A percentile compares a stretch with the other conserved stretches of the same genome.
Evolutionary conservation across 2,113 vertebrate species (phyloP).

Genomic region (Addax nasomaculatus): DNA sequence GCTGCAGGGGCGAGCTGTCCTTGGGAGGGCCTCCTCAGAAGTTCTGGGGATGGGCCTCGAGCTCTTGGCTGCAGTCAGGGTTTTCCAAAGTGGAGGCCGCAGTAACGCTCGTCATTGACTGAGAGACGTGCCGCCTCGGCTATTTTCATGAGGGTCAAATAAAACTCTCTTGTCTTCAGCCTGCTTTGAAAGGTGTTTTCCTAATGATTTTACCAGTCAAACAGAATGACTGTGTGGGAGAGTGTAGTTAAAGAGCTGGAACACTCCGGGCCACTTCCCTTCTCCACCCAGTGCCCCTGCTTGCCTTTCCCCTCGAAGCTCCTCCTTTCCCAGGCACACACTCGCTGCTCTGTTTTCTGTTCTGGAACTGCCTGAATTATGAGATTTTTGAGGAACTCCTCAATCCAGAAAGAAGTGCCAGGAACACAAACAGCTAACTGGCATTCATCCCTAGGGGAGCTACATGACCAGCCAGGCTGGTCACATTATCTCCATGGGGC

Average conservation of each 20-base stretch:
- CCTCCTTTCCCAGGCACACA: not conserved
- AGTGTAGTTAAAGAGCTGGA: not conserved
- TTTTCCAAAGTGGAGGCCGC: constrained; percentile 78
- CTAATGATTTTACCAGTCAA: constrained; percentile 58
- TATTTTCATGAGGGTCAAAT: constrained; percentile 66
- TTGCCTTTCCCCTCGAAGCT: not conserved
- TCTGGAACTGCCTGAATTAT: constrained; percentile 37
- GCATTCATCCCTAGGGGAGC: constrained; percentile 6
- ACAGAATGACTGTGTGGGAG: constrained; percentile 30
- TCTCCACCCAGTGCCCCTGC: not conserved
- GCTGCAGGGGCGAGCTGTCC: constrained; percentile 72
- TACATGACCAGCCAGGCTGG: not conserved
- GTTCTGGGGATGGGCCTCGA: constrained; percentile 78
- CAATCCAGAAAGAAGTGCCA: constrained; percentile 48
- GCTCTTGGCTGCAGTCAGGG: constrained; percentile 73
- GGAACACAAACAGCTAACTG: constrained; percentile 54
- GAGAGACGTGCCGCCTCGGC: constrained; percentile 70
- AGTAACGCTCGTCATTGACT: constrained; percentile 70
- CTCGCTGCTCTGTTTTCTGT: constrained; percentile 33
- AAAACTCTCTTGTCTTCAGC: constrained; percentile 66
- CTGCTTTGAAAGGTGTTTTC: constrained; percentile 67
- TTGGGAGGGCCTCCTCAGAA: constrained; percentile 77
- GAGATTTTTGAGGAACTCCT: constrained; percentile 30
- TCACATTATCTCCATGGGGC: not conserved
- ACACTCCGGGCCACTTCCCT: not conserved